Evolutionary conservation across 1,140 invertebrate genomes (phyloP).

Genomic region (Cotesia vestalis): DNA sequence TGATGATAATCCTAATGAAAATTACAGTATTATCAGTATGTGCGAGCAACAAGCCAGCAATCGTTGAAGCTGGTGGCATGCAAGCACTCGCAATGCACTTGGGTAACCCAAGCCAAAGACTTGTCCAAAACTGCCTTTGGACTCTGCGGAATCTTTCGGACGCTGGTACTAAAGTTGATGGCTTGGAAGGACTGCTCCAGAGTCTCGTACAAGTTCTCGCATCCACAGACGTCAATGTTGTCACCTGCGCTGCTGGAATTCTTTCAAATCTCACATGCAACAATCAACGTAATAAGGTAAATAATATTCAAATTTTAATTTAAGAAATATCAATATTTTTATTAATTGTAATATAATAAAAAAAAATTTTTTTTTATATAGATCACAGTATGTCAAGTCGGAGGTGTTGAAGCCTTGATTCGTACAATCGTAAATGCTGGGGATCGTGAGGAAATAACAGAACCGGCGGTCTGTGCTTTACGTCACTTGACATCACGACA

Average conservation of each 20-base stretch:
- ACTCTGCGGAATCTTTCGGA: slow-evolving; percentile 97
- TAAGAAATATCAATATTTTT: background rate
- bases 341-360: slow-evolving; percentile 13
- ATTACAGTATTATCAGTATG: slow-evolving; percentile 90
- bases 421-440: slow-evolving; percentile 93
- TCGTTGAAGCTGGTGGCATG: slow-evolving; percentile 97
- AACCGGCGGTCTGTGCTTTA: slow-evolving; percentile 97
- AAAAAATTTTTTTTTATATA: slow-evolving; percentile 47
- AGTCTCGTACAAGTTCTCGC: slow-evolving; percentile 90
- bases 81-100: slow-evolving; percentile 95
- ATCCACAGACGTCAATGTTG: slow-evolving; percentile 93
- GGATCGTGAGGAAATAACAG: slow-evolving; percentile 97
- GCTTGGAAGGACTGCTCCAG: slow-evolving; percentile 88
- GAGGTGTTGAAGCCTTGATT: slow-evolving; percentile 94
- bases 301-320: slow-evolving; percentile 10
- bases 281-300: slow-evolving; percentile 96
- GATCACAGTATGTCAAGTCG: slow-evolving; percentile 87
- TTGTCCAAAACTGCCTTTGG: slow-evolving; percentile 98
- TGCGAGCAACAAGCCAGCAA: slow-evolving; percentile 96
- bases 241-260: slow-evolving; percentile 97
- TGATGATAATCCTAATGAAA: background rate
- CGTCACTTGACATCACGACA: slow-evolving; percentile 96
- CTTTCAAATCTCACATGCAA: slow-evolving; percentile 99
- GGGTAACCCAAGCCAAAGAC: slow-evolving; percentile 87
- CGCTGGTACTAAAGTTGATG: slow-evolving; percentile 95